Percentiles rank a stretch among this genome's conserved stretches.
These are phyloP conservation scores for Atta texana DNA, from an alignment of 1,140 invertebrate genomes.

Conservation along the genomic window DNA sequence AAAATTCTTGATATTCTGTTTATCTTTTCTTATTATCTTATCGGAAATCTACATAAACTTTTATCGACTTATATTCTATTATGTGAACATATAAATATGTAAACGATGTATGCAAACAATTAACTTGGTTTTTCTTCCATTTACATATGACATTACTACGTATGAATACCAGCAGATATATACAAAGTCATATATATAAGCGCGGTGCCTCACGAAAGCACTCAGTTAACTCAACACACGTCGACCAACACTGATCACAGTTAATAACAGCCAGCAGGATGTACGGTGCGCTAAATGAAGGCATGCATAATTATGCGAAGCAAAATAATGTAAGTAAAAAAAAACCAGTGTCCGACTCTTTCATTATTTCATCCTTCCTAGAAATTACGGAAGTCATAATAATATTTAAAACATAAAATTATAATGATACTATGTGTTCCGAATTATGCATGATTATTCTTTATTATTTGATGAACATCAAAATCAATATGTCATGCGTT, in stretches of 20 bases:
- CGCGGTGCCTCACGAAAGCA: not conserved
- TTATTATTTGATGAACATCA: too few relatives aligned
- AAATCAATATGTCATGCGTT: too few relatives aligned
- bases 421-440: too few relatives aligned
- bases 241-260: not conserved
- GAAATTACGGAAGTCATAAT: too few relatives aligned
- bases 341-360: not conserved
- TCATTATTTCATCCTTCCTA: not conserved
- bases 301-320: slow-evolving; percentile 21
- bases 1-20: not conserved
- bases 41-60: not conserved
- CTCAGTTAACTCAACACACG: not conserved
- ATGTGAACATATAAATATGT: not conserved
- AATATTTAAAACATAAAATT: too few relatives aligned
- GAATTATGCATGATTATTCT: too few relatives aligned
- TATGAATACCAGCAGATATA: not conserved
- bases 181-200: not conserved
- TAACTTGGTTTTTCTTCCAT: not conserved
- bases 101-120: not conserved
- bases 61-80: not conserved
- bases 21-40: not conserved
- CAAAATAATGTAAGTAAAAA: slow-evolving; percentile 38
- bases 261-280: not conserved
- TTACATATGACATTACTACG: not conserved
- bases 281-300: slow-evolving; percentile 1